Conservation (phyloP, 53 echinoderm and acorn worm species). For the Actinopyga echinites region DNA sequence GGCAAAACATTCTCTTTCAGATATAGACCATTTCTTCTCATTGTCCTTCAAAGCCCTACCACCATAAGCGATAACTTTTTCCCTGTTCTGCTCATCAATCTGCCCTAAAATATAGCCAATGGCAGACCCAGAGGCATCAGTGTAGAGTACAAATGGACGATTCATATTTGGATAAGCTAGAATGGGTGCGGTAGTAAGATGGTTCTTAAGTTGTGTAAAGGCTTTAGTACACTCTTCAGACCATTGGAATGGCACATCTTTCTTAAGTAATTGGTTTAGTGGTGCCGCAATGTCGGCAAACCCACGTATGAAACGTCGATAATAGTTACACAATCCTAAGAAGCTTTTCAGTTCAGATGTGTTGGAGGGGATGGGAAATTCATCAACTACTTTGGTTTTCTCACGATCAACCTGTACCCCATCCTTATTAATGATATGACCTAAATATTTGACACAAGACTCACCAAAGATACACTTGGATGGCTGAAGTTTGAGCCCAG, state of each 20-base stretch:
- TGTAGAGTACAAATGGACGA: conserved; percentile 33
- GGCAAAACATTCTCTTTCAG: conserved; percentile 28
- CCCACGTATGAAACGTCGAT: conserved; percentile 17
- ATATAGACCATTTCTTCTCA: conserved; percentile 21
- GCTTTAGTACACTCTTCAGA: conserved; percentile 49
- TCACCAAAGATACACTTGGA: background rate
- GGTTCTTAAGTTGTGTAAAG: conserved; percentile 8
- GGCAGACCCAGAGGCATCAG: conserved; percentile 34
- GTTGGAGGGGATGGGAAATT: too few relatives aligned
- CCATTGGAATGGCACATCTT: conserved; percentile 6
- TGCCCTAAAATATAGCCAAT: conserved; percentile 49
- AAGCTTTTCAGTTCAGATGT: conserved; percentile 4
- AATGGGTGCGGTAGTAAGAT: conserved; percentile 31
- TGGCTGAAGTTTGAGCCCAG: background rate
- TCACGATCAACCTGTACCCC: background rate
- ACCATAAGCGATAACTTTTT: conserved; percentile 26
- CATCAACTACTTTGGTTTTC: background rate
- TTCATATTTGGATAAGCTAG: conserved; percentile 53
- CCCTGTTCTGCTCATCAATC: background rate
- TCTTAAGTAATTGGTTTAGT: background rate
- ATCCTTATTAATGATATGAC: conserved; percentile 12
- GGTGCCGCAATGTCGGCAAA: background rate
- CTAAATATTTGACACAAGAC: background rate
- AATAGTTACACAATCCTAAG: conserved; percentile 57
- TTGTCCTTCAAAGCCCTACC: conserved; percentile 9